Base-by-base conservation (phyloP, 2,113 vertebrate genomes). In the Columba janthina region DNA sequence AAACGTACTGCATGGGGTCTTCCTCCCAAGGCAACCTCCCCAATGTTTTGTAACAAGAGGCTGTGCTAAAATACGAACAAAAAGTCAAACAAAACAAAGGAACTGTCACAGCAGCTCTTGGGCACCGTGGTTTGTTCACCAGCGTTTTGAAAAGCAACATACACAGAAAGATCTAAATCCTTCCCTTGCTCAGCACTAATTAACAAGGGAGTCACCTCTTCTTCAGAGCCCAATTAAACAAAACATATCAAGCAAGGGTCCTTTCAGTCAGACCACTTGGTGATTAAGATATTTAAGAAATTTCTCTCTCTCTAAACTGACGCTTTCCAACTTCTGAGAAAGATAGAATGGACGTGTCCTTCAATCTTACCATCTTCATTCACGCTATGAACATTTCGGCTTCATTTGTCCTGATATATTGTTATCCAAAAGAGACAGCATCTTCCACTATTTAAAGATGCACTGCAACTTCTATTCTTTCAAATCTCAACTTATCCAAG, bases 61-160 rank as follows among this genome's bases (percentile, higher is more conserved):
- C 64, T 38, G 72, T n/a, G 20, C 21, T 66, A 38, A 80, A 89
- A 66, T 56, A 51, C 11, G 3, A 65, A 42, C 58, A 76, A 29
- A 15, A 83, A 76, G 18, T 20, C 4, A 9, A 62, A 40, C 7
- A 34, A 58, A 67, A 20, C 25, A 64, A 70, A 60, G 36, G 40
- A 80, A 44, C n/a, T 4, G 2, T 8, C 36, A 29, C 0, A 73
- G 36, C n/a, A 83, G 20, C 60, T 40, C 31, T 18, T 15, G 40
- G 58, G 32, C 10, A 26, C 34, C 0, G 1, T 6, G 11, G 11
- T 54, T 74, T 51, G 11, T 22, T 67, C 19, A 1, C 5, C 5
- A 56, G 29, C 32, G 60, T 42, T 70, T n/a, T 51, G 12, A 38
- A 57, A 82, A 61, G 19, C 31, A 32, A 66, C 16, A 31, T 13